phyloP scores from a whole-genome alignment of 1,140 invertebrate genomes.

The Eubasilissa regina region DNA sequence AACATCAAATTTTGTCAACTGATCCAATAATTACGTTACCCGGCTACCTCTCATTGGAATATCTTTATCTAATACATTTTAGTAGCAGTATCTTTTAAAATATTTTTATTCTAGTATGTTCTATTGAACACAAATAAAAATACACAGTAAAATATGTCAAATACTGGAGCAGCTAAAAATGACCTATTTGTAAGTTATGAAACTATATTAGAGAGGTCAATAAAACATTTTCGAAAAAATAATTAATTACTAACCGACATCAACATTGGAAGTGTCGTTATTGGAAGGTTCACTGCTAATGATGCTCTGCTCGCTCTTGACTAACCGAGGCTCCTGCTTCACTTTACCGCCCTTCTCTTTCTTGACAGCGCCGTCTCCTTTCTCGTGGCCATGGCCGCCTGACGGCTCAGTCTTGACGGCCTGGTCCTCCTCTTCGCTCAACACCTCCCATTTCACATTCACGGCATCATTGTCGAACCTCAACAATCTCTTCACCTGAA shows the following conservation, averaged over 20 bases:
- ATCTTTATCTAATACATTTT: no score
- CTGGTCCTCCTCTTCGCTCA: constrained; percentile 90
- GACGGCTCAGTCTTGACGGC: constrained; percentile 62
- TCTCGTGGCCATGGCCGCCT: constrained; percentile 58
- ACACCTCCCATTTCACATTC: constrained; percentile 92
- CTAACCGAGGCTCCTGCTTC: constrained; percentile 63
- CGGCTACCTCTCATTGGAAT: no score
- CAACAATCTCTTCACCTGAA: constrained; percentile 85
- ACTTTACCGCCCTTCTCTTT: constrained; percentile 64
- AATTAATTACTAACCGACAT: constrained; percentile 68
- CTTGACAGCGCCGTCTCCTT: constrained; percentile 60
- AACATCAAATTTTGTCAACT: no score
- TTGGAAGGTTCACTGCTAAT: constrained; percentile 33
- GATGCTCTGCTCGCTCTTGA: constrained; percentile 63
- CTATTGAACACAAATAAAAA: no score
- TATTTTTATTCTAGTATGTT: no score
- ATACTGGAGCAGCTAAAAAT: background rate
- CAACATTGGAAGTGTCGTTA: constrained; percentile 62
- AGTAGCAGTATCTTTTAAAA: no score
- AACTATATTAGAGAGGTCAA: background rate
- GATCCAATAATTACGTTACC: no score
- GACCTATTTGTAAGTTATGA: background rate
- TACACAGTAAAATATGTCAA: constrained; percentile 24
- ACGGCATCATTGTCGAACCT: constrained; percentile 94
- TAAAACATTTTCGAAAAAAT: background rate